phyloP scores from a whole-genome alignment of 2,797 vertebrate genomes.

The Myotis daubentonii region DNA sequence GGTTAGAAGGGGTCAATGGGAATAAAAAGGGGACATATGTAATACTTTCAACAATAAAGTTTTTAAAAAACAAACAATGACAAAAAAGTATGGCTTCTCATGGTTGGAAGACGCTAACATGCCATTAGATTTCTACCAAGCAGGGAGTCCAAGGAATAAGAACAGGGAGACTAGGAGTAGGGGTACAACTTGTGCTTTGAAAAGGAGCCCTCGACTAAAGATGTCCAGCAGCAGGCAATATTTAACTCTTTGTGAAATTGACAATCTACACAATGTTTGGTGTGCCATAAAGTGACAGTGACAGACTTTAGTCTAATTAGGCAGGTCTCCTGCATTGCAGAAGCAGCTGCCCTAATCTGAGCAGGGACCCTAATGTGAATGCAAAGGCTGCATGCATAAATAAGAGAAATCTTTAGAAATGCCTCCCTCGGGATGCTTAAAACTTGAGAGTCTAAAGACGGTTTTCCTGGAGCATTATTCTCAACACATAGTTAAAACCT shows the following conservation, averaged over 20 bases:
- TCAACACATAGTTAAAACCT: slow-evolving; percentile 53
- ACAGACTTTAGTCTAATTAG: slow-evolving; percentile 49
- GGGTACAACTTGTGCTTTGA: neutral
- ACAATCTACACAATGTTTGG: slow-evolving; percentile 37
- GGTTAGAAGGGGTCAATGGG: too few relatives aligned
- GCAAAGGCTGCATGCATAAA: slow-evolving; percentile 60
- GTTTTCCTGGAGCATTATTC: slow-evolving; percentile 62
- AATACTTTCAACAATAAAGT: too few relatives aligned
- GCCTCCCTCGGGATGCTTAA: slow-evolving; percentile 32
- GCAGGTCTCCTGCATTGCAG: slow-evolving; percentile 47
- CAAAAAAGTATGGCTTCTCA: neutral
- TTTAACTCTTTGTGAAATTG: slow-evolving; percentile 69
- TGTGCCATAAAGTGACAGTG: slow-evolving; percentile 59
- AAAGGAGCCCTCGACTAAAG: slow-evolving; percentile 18
- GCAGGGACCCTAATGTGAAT: slow-evolving; percentile 53
- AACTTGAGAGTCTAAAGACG: slow-evolving; percentile 58
- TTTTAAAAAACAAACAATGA: too few relatives aligned
- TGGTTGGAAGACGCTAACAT: neutral
- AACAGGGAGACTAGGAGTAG: neutral
- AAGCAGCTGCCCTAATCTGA: slow-evolving; percentile 61
- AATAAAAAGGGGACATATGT: too few relatives aligned
- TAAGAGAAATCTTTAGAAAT: slow-evolving; percentile 62
- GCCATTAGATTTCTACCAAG: neutral
- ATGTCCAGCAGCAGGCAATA: neutral
- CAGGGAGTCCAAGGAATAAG: neutral